Evolutionary conservation across 2,797 vertebrate genomes (phyloP).

Genomic region (Centroberyx gerrardi): DNA sequence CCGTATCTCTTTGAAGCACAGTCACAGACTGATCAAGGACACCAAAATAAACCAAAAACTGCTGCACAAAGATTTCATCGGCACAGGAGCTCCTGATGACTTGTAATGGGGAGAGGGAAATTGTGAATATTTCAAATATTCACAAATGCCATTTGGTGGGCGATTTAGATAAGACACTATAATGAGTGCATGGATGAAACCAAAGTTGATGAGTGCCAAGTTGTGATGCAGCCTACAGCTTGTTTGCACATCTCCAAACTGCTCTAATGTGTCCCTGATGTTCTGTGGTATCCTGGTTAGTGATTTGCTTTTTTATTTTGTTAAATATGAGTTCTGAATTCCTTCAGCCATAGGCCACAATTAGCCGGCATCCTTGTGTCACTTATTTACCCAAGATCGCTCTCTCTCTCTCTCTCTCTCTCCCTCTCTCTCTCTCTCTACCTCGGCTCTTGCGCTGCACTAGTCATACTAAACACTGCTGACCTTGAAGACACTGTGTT

Average conservation of each 20-base stretch:
- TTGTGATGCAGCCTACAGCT: background rate
- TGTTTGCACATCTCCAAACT: background rate
- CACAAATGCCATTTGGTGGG: no score
- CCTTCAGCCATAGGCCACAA: background rate
- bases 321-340: background rate
- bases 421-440: background rate
- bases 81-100: background rate
- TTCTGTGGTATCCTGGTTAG: no score
- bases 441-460: conserved; percentile 13
- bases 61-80: background rate
- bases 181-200: background rate
- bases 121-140: no score
- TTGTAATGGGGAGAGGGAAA: no score
- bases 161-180: no score
- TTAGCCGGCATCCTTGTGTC: conserved; percentile 9
- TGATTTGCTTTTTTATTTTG: no score
- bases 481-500: conserved; percentile 39
- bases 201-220: background rate
- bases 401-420: background rate
- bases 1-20: background rate
- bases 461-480: conserved; percentile 24
- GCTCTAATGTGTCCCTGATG: background rate
- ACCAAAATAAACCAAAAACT: background rate
- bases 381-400: conserved; percentile 31
- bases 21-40: background rate